These are phyloP conservation scores for Lamproptera curius DNA, from an alignment of 2,888 invertebrate species.

Conservation along the genomic window DNA sequence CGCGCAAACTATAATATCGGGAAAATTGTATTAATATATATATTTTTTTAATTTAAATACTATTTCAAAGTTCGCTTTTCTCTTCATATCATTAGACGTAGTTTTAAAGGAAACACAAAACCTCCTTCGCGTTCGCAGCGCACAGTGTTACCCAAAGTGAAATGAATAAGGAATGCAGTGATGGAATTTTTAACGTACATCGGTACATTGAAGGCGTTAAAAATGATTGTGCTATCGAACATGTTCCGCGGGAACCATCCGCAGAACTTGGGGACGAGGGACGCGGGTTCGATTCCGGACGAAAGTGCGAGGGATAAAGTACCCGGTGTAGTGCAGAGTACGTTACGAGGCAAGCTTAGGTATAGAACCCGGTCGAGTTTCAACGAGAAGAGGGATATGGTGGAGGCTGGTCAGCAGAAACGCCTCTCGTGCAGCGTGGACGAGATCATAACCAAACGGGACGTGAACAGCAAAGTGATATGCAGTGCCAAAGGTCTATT, in stretches of 20 bases:
- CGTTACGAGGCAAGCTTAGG: conserved; percentile 56
- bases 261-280: conserved; percentile 49
- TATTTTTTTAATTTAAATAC: no score
- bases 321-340: conserved; percentile 47
- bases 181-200: conserved; percentile 71
- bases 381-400: conserved; percentile 40
- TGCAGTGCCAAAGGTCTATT: conserved; percentile 76
- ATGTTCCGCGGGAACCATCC: conserved; percentile 65
- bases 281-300: conserved; percentile 36
- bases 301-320: conserved; percentile 36
- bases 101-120: conserved; percentile 57
- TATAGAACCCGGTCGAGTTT: conserved; percentile 59
- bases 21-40: no score
- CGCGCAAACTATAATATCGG: no score
- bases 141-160: conserved; percentile 39
- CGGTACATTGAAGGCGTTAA: conserved; percentile 67
- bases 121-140: conserved; percentile 44
- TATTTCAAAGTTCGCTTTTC: no score
- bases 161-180: conserved; percentile 72
- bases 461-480: conserved; percentile 70
- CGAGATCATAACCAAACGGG: conserved; percentile 54
- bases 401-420: conserved; percentile 45
- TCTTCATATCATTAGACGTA: no score
- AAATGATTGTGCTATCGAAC: conserved; percentile 73
- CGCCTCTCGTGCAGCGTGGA: conserved; percentile 66